Evolutionary conservation across 2,113 vertebrate genomes (phyloP).

Genomic region (Ailuropoda melanoleuca): DNA sequence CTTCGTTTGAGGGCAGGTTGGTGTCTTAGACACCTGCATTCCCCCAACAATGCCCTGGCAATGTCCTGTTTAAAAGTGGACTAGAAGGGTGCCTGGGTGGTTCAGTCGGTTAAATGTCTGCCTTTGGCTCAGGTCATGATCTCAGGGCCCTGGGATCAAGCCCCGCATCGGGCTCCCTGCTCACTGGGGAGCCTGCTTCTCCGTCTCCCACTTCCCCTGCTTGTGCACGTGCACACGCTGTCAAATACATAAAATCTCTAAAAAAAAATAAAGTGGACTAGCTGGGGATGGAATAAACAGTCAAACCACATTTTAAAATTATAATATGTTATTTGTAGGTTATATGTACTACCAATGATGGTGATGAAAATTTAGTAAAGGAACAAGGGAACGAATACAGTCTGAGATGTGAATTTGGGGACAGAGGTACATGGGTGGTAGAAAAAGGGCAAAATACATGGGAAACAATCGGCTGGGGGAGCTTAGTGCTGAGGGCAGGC

Average conservation of each 20-base stretch:
- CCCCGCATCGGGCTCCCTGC: background rate
- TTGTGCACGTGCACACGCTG: background rate
- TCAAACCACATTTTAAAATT: background rate
- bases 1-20: background rate
- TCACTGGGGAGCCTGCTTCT: background rate
- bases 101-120: background rate
- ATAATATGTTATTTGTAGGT: background rate
- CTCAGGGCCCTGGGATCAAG: background rate
- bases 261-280: background rate
- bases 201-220: background rate
- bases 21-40: background rate
- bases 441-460: background rate
- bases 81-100: background rate
- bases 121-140: background rate
- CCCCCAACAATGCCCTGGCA: background rate
- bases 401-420: background rate
- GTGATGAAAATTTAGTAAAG: background rate
- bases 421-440: background rate
- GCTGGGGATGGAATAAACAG: background rate
- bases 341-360: background rate
- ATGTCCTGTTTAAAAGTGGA: background rate
- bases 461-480: background rate
- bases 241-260: background rate
- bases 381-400: background rate
- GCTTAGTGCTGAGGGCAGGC: background rate